phyloP scores from a whole-genome alignment of 2,113 vertebrate genomes.

The Pelobates fuscus region DNA sequence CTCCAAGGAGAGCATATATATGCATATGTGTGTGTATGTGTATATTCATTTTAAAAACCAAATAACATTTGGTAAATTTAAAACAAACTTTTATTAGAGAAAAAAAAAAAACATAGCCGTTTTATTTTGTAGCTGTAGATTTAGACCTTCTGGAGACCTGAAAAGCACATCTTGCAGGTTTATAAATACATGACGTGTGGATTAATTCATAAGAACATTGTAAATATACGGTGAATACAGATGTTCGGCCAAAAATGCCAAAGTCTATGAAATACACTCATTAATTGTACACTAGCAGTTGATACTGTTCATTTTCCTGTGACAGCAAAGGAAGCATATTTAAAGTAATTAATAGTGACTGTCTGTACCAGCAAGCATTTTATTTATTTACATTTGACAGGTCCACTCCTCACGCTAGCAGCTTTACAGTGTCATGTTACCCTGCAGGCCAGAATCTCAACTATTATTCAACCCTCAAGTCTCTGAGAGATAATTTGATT shows the following conservation, averaged over 20 bases:
- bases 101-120: too few species aligned
- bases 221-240: not conserved
- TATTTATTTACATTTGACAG: constrained; percentile 54
- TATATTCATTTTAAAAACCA: too few species aligned
- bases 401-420: constrained; percentile 42
- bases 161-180: too few species aligned
- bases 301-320: constrained; percentile 53
- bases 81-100: too few species aligned
- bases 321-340: constrained; percentile 56
- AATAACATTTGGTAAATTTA: too few species aligned
- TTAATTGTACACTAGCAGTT: constrained; percentile 52
- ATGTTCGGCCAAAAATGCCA: constrained; percentile 6
- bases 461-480: constrained; percentile 25
- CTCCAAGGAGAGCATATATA: too few species aligned
- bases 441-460: rapidly evolving
- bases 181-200: too few species aligned
- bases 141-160: too few species aligned
- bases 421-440: constrained; percentile 33
- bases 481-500: constrained; percentile 26
- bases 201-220: not conserved
- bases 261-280: not conserved
- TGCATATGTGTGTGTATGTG: too few species aligned
- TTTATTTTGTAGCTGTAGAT: too few species aligned
- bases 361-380: constrained; percentile 51
- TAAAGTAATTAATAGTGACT: constrained; percentile 60